Conservation (phyloP, 1,140 invertebrate genomes). For the Drosophila repleta region DNA sequence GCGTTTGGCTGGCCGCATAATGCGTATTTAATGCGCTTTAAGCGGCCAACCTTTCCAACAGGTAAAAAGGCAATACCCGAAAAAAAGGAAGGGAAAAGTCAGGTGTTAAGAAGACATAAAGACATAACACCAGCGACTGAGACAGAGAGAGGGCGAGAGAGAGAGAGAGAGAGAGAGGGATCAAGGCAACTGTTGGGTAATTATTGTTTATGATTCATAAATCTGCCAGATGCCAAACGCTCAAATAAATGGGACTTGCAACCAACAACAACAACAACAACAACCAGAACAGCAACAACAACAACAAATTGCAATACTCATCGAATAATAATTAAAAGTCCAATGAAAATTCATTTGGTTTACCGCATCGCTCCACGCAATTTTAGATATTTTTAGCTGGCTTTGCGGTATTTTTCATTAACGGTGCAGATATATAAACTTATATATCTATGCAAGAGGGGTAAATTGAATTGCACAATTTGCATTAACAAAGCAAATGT, state of each 20-base stretch:
- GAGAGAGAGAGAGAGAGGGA: background rate
- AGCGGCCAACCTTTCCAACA: constrained; percentile 31
- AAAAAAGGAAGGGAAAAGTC: background rate
- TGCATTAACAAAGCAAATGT: too few relatives aligned
- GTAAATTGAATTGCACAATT: too few relatives aligned
- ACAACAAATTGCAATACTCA: background rate
- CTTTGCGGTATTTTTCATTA: constrained; percentile 2
- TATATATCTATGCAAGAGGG: too few relatives aligned
- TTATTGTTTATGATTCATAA: constrained; percentile 47
- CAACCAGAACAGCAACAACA: background rate
- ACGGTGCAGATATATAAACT: background rate
- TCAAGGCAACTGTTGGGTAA: constrained; percentile 8
- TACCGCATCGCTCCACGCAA: background rate
- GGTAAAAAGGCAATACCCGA: constrained; percentile 12
- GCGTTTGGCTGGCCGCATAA: constrained; percentile 38
- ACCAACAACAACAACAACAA: background rate
- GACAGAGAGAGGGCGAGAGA: background rate
- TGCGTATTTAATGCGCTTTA: constrained; percentile 71
- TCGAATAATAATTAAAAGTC: constrained; percentile 11
- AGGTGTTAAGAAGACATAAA: background rate
- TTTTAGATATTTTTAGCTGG: background rate
- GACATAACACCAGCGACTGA: background rate
- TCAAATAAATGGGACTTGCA: constrained; percentile 11
- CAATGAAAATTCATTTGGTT: background rate
- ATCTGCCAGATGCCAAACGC: constrained; percentile 46